Conservation (phyloP, 2,797 vertebrate genomes). For the Galagoides demidoff region DNA sequence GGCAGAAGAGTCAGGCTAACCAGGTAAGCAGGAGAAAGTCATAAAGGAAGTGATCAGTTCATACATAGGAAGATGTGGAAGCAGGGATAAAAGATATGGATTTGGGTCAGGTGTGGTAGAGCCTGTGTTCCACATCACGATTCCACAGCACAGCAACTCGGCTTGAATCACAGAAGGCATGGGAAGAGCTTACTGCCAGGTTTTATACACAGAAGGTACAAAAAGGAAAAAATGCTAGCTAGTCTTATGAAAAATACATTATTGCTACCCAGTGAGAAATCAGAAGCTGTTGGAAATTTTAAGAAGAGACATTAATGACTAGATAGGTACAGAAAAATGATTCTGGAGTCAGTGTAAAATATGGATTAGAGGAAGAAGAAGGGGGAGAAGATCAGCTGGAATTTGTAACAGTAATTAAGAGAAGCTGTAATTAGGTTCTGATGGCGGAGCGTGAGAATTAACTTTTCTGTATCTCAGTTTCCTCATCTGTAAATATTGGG, state of each 20-base stretch:
- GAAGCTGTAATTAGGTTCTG: not conserved
- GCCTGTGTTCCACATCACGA: not conserved
- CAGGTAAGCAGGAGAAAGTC: not conserved
- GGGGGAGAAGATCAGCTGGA: not conserved
- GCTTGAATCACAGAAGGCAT: not conserved
- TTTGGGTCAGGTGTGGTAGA: not conserved
- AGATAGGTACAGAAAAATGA: not conserved
- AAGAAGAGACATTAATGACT: constrained; percentile 6
- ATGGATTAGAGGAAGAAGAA: not conserved
- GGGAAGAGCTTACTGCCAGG: not conserved
- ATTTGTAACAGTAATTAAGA: not conserved
- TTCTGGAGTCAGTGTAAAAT: not conserved
- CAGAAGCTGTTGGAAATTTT: not conserved
- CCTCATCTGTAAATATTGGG: not conserved
- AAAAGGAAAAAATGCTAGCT: not conserved
- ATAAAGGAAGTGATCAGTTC: not conserved
- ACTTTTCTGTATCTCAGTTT: not conserved
- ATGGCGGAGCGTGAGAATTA: not conserved
- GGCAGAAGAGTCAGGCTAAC: not conserved
- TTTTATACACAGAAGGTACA: not conserved
- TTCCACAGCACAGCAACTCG: not conserved
- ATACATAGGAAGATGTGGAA: not conserved
- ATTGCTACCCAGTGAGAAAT: not conserved
- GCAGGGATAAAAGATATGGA: not conserved
- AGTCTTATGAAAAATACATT: not conserved